phyloP scores from a whole-genome alignment of 2,113 vertebrate species.

The Lontra canadensis region DNA sequence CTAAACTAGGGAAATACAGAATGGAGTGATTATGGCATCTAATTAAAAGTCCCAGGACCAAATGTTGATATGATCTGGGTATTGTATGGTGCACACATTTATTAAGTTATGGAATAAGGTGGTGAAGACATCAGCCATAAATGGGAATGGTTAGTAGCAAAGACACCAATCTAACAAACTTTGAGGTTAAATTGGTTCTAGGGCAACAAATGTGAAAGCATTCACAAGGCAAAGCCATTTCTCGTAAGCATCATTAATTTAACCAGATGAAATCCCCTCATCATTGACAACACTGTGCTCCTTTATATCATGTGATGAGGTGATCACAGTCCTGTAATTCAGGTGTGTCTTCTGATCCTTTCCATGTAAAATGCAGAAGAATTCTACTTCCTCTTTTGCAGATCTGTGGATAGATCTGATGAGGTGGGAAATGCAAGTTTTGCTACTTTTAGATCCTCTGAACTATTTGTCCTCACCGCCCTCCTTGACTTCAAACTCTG shows the following conservation, averaged over 20 bases:
- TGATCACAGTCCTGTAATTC: neutral
- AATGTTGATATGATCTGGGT: neutral
- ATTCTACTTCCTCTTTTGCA: neutral
- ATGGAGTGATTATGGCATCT: neutral
- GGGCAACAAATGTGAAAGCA: neutral
- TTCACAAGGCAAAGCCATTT: neutral
- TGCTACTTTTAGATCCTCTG: neutral
- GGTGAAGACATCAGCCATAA: neutral
- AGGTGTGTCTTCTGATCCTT: neutral
- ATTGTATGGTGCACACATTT: neutral
- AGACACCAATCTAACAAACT: neutral
- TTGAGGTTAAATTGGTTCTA: slow-evolving; percentile 12
- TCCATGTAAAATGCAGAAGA: neutral
- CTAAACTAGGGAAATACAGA: neutral
- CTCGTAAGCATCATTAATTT: neutral
- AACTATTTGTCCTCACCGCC: neutral
- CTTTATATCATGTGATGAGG: neutral
- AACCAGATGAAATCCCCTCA: neutral
- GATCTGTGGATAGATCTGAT: neutral
- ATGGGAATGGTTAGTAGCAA: neutral
- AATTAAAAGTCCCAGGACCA: neutral
- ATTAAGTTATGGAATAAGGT: neutral
- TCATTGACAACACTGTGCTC: neutral
- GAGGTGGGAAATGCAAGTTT: neutral
- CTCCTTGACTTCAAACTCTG: neutral